Evolutionary conservation across 2,888 invertebrate genomes (phyloP).

Genomic region (Hydriomena furcata): DNA sequence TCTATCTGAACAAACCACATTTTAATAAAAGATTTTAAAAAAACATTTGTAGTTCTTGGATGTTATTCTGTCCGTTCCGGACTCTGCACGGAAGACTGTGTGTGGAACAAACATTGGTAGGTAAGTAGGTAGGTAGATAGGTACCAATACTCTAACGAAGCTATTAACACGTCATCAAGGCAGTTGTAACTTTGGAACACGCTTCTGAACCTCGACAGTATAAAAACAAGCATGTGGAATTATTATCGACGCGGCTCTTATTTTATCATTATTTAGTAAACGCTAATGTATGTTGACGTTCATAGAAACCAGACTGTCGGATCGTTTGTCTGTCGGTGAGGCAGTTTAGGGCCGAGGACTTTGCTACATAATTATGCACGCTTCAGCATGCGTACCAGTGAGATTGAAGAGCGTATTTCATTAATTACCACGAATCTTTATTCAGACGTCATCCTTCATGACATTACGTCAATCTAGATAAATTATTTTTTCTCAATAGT

Average conservation of each 20-base stretch:
- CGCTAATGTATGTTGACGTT: conserved; percentile 68
- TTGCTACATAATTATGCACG: background rate
- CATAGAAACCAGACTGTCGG: conserved; percentile 61
- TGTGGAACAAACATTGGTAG: background rate
- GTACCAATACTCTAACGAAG: conserved; percentile 40
- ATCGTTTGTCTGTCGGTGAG: conserved; percentile 57
- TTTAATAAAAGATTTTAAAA: too few species aligned
- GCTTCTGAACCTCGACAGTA: conserved; percentile 35
- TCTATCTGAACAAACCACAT: too few species aligned
- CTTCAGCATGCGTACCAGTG: too few species aligned
- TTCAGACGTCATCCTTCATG: too few species aligned
- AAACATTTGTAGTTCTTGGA: too few species aligned
- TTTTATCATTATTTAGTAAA: conserved; percentile 65
- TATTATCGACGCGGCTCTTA: conserved; percentile 56
- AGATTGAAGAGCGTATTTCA: too few species aligned
- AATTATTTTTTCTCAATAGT: too few species aligned
- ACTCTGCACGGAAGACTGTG: background rate
- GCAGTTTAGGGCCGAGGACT: conserved; percentile 1
- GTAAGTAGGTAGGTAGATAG: conserved; percentile 38
- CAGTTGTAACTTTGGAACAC: conserved; percentile 42
- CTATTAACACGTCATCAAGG: conserved; percentile 49
- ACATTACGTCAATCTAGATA: too few species aligned
- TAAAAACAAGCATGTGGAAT: conserved; percentile 62
- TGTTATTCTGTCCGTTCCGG: background rate
- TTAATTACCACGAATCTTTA: too few species aligned